These are phyloP conservation scores for Chauna torquata DNA, from an alignment of 2,113 vertebrate species.

Conservation along the genomic window DNA sequence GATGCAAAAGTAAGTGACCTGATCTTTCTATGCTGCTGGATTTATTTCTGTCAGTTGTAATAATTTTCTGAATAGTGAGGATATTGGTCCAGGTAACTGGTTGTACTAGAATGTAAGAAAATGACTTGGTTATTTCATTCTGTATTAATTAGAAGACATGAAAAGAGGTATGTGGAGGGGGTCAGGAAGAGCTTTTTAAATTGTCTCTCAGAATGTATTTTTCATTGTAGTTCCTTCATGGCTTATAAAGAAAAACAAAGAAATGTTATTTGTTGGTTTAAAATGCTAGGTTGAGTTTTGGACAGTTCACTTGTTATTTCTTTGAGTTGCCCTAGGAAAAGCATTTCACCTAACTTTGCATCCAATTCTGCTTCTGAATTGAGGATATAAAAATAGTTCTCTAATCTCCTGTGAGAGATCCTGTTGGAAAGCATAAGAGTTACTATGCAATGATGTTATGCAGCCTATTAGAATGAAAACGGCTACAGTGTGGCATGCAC, in stretches of 20 bases:
- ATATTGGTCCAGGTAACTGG: not conserved
- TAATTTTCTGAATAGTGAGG: not conserved
- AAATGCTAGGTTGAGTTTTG: not conserved
- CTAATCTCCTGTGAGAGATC: not conserved
- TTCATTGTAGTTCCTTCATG: not conserved
- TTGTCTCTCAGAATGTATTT: not conserved
- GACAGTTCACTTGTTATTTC: not conserved
- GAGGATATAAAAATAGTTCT: not conserved
- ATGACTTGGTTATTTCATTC: not conserved
- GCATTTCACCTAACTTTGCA: not conserved
- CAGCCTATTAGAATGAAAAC: not conserved
- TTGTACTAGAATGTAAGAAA: not conserved
- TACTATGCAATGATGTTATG: not conserved
- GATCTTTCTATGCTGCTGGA: not conserved
- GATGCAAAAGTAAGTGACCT: slow-evolving; percentile 83
- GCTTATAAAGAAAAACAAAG: not conserved
- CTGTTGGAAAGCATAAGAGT: not conserved
- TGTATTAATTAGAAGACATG: not conserved
- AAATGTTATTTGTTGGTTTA: not conserved
- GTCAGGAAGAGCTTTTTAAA: not conserved
- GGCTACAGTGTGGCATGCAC: not conserved
- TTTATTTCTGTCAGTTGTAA: not conserved
- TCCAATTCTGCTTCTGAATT: not conserved
- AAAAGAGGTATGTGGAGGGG: not conserved
- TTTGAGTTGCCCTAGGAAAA: not conserved